Conservation (phyloP, 2,113 vertebrate genomes). For the Triplophysa siluroides region DNA sequence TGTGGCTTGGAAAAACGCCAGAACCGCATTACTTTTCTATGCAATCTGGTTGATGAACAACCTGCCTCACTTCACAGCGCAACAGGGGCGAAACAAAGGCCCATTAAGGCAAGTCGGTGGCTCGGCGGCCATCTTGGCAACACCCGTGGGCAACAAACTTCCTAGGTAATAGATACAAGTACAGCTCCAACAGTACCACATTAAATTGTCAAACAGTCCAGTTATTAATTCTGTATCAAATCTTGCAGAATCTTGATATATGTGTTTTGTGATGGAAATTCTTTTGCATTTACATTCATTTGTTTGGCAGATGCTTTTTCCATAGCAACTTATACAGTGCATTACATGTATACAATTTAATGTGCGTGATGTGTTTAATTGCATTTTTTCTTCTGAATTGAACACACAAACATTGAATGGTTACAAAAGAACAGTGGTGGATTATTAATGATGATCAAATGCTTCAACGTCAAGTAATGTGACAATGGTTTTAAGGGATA, state of each 20-base stretch:
- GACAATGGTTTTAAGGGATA: too few relatives aligned
- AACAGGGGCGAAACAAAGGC: neutral
- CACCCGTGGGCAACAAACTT: neutral
- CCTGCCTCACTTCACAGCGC: neutral
- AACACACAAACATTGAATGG: too few relatives aligned
- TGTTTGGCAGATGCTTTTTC: too few relatives aligned
- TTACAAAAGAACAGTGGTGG: too few relatives aligned
- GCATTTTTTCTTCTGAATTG: too few relatives aligned
- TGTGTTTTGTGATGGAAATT: neutral
- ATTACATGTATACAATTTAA: too few relatives aligned
- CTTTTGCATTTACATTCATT: neutral
- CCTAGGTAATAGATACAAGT: neutral
- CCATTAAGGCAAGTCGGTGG: conserved; percentile 7
- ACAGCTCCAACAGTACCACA: neutral
- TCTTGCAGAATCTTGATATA: neutral
- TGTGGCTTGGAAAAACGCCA: conserved; percentile 31
- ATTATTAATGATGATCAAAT: too few relatives aligned
- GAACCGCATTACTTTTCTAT: conserved; percentile 18
- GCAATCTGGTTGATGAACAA: conserved; percentile 24
- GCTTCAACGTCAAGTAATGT: too few relatives aligned
- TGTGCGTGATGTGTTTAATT: too few relatives aligned
- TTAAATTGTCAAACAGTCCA: too few relatives aligned
- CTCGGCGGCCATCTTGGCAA: neutral
- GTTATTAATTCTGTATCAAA: too few relatives aligned
- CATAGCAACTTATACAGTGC: too few relatives aligned